Percentiles rank a stretch among this genome's conserved stretches.
Evolutionary conservation across 2,113 vertebrate genomes (phyloP).

Genomic region (Hydropotes inermis): DNA sequence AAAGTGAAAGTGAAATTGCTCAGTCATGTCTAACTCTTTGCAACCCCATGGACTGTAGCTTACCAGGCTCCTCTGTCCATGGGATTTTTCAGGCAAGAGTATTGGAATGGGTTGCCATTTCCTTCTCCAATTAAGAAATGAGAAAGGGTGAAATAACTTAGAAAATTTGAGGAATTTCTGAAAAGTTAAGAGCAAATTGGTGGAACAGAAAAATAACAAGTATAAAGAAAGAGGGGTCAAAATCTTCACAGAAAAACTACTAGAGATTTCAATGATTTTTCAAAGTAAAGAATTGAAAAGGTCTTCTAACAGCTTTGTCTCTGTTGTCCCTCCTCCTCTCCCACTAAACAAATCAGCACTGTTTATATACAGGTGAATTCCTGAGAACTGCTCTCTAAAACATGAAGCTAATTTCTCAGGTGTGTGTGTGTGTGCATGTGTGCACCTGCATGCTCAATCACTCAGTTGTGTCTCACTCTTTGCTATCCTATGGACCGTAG

Average conservation of each 20-base stretch:
- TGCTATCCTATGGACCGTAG: neutral
- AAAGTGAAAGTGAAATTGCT: neutral
- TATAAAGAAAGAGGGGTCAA: neutral
- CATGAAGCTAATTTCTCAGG: neutral
- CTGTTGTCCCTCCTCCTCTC: accelerated
- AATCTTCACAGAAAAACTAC: neutral
- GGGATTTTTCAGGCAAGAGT: neutral
- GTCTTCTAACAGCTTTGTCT: neutral
- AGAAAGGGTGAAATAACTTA: neutral
- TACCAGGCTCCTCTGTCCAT: neutral
- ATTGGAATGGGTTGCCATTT: neutral
- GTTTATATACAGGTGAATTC: neutral
- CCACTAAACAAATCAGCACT: neutral
- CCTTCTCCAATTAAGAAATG: neutral
- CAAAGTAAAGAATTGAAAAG: neutral
- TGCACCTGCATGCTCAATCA: neutral
- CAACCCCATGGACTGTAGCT: neutral
- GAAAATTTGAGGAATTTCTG: neutral
- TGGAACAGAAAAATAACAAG: neutral
- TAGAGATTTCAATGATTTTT: neutral
- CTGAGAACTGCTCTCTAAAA: neutral
- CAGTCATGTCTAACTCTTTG: neutral
- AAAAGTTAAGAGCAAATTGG: neutral
- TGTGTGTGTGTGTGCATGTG: accelerated
- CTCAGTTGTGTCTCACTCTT: neutral